Evolutionary conservation across 2,797 vertebrate species (phyloP).

Genomic region (Parauchenoglanis punctatus): DNA sequence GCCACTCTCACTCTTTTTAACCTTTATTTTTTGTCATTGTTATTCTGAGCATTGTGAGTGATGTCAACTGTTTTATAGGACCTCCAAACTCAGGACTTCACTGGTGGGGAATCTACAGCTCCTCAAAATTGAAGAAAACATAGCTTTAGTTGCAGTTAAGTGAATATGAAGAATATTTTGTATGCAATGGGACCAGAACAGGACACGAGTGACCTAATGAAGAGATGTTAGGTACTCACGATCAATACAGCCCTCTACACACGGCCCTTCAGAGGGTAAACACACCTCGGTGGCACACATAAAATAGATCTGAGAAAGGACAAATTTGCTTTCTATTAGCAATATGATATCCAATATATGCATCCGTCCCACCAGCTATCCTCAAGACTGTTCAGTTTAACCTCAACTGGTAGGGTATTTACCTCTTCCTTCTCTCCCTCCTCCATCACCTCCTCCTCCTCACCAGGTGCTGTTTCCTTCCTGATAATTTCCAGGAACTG

Average conservation of each 20-base stretch:
- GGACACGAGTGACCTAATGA: background rate
- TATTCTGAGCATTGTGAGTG: background rate
- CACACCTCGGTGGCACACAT: conserved; percentile 83
- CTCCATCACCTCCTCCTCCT: background rate
- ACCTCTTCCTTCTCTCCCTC: conserved; percentile 78
- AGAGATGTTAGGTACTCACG: conserved; percentile 40
- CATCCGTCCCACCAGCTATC: no score
- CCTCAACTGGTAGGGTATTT: conserved; percentile 10
- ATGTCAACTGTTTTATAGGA: background rate
- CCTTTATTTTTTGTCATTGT: background rate
- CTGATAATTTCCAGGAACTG: conserved; percentile 72
- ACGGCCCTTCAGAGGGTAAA: conserved; percentile 71
- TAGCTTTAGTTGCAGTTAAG: background rate
- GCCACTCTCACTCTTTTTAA: background rate
- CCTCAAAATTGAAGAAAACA: background rate
- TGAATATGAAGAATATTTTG: background rate
- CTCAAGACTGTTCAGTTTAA: background rate
- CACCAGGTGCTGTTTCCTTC: background rate
- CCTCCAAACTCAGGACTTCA: conserved; percentile 7
- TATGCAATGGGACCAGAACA: background rate
- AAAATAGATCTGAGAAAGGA: conserved; percentile 75
- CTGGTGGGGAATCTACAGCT: background rate
- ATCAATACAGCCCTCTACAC: conserved; percentile 78
- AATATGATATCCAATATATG: no score
- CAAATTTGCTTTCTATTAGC: background rate